A percentile compares a stretch with the other conserved stretches of the same genome.
These are phyloP conservation scores for Sebastes fasciatus DNA, from an alignment of 2,113 vertebrate genomes.

Conservation along the genomic window DNA sequence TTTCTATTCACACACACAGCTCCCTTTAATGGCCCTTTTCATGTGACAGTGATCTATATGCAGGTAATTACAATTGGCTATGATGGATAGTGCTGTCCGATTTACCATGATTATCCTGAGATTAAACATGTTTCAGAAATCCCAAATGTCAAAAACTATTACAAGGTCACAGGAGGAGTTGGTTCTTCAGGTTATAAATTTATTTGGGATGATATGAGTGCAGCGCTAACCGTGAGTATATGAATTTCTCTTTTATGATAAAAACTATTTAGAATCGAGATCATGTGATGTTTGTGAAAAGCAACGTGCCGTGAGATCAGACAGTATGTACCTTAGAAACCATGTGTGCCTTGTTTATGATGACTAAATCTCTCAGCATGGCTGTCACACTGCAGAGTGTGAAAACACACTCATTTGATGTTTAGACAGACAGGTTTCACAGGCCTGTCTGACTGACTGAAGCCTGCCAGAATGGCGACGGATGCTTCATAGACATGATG, in stretches of 20 bases:
- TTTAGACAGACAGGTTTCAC: slow-evolving; percentile 36
- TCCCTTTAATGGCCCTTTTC: slow-evolving; percentile 60
- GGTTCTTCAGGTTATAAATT: slow-evolving; percentile 22
- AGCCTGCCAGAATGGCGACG: neutral
- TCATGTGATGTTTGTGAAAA: neutral
- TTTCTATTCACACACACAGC: slow-evolving; percentile 60
- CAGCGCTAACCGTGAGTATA: neutral
- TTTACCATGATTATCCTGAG: slow-evolving; percentile 70
- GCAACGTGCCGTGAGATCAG: neutral
- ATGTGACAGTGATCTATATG: slow-evolving; percentile 79
- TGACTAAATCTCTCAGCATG: slow-evolving; percentile 9
- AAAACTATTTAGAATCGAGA: neutral
- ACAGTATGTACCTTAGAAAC: neutral
- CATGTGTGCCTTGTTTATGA: neutral
- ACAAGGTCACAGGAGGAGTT: slow-evolving; percentile 50
- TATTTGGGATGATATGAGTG: neutral
- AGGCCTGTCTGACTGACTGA: slow-evolving; percentile 30
- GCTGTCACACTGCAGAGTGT: slow-evolving; percentile 2
- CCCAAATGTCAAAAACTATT: slow-evolving; percentile 67
- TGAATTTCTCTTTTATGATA: neutral
- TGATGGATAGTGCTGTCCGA: slow-evolving; percentile 73
- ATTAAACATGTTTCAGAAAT: slow-evolving; percentile 78
- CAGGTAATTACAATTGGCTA: slow-evolving; percentile 75
- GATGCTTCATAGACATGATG: slow-evolving; percentile 5
- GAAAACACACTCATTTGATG: slow-evolving; percentile 36